Evolutionary conservation across 2,797 vertebrate species (phyloP), one percentile per base, ranked within the genome.

Genomic region (Linurgus olivaceus): DNA sequence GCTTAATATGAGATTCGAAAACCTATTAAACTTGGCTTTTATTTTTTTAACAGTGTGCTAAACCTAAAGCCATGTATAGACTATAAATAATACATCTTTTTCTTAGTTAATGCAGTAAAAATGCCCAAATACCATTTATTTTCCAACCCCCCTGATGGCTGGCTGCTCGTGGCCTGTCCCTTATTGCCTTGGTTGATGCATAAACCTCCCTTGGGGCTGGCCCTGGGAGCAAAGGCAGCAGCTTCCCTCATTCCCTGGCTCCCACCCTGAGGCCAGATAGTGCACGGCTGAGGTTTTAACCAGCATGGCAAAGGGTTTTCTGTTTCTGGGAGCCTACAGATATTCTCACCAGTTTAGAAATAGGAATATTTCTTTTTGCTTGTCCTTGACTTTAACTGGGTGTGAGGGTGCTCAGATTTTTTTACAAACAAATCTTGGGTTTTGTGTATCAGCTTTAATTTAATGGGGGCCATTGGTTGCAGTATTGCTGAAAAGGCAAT

Each of bases 31-130:
- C 9, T 25, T 51, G 17, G 19, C 19, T 71, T 59, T 17, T 52
- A 4, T n/a, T 70, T 83, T 93, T 55, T 87, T 47, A 38, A 45
- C 7, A 26, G 28, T 23, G 3, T 59, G 10, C 7, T 75, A 75
- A 58, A 59, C 40, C 23, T 62, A 18, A 17, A 63, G 8, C 23
- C 1, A 2, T 7, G 3, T 47, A 23, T 6, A 42, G 35, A 44
- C 77, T 68, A 25, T 37, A 89, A 88, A 63, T 85, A 67, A 31
- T 17, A 2, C 15, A 20, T 28, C 3, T 50, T 79, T 84, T 72
- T 55, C 24, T 24, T 70, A 47, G 25, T 45, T 87, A 85, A 81
- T 70, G 38, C 31, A 62, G 47, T 75, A 74, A 94, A 94, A 86
- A 51, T 54, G 9, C 12, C 26, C 29, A 70, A 90, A 58, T 44